These are phyloP conservation scores for Mastacembelus armatus DNA, from an alignment of 2,797 vertebrate species.

Conservation along the genomic window DNA sequence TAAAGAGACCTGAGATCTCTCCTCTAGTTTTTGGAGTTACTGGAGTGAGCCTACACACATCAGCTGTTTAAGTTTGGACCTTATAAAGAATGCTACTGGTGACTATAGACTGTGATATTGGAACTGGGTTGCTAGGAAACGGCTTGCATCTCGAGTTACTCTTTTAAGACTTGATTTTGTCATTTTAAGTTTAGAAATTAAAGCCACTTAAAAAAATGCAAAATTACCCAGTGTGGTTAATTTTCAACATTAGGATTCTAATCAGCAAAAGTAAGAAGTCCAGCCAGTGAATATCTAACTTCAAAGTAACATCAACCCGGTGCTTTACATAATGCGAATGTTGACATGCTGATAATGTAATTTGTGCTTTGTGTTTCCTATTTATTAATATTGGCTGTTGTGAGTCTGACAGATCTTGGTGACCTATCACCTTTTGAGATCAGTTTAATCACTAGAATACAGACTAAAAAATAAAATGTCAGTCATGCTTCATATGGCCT, in stretches of 20 bases:
- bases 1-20: slow-evolving; percentile 4
- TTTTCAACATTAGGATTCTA: background rate
- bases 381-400: slow-evolving; percentile 22
- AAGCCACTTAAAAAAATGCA: slow-evolving; percentile 2
- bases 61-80: background rate
- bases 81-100: slow-evolving; percentile 8
- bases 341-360: background rate
- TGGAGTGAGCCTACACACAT: background rate
- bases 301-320: background rate
- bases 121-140: slow-evolving; percentile 61
- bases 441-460: background rate
- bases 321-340: background rate
- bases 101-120: slow-evolving; percentile 17
- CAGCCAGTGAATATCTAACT: background rate
- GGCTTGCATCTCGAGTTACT: slow-evolving; percentile 37
- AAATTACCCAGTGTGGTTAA: background rate
- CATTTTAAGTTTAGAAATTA: slow-evolving; percentile 46
- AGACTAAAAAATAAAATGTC: background rate
- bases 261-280: background rate
- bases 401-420: background rate
- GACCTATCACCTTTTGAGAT: background rate
- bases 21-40: background rate
- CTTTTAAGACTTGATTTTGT: no score
- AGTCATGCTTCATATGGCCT: background rate
- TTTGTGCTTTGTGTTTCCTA: background rate